phyloP scores from a whole-genome alignment of 2,888 invertebrate species.

The Lutraria lutraria region DNA sequence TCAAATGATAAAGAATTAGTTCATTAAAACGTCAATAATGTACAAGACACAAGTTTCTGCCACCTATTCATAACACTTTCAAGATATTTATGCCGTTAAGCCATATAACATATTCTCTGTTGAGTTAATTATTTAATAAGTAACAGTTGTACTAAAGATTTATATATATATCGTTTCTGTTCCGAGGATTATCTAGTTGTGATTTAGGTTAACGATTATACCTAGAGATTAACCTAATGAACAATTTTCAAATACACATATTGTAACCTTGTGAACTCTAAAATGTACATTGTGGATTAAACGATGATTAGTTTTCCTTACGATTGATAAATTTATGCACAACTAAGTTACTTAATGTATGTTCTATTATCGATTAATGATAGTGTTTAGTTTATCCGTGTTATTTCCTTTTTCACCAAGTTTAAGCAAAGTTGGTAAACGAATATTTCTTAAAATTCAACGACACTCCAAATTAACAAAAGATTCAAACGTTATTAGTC shows the following conservation, averaged over 20 bases:
- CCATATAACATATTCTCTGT: background rate
- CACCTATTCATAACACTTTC: background rate
- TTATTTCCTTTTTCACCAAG: no score
- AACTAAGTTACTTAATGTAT: no score
- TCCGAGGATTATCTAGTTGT: background rate
- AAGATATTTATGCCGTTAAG: background rate
- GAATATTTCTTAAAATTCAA: no score
- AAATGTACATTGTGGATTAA: background rate
- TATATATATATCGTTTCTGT: background rate
- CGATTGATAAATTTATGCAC: background rate
- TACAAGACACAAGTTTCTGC: no score
- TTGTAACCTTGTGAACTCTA: background rate
- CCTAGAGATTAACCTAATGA: background rate
- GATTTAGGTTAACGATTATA: background rate
- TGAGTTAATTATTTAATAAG: background rate
- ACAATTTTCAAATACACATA: background rate
- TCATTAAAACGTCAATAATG: no score
- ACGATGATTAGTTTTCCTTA: background rate
- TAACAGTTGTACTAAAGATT: slow-evolving; percentile 5
- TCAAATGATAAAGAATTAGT: no score
- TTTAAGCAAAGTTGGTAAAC: no score
- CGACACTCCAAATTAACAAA: no score
- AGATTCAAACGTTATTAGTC: no score
- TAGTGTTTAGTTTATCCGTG: no score
- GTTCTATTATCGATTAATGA: no score